Percentiles rank a stretch among this genome's conserved stretches.
phyloP scores from a whole-genome alignment of 2,888 invertebrate genomes.

The Nebria brevicollis region DNA sequence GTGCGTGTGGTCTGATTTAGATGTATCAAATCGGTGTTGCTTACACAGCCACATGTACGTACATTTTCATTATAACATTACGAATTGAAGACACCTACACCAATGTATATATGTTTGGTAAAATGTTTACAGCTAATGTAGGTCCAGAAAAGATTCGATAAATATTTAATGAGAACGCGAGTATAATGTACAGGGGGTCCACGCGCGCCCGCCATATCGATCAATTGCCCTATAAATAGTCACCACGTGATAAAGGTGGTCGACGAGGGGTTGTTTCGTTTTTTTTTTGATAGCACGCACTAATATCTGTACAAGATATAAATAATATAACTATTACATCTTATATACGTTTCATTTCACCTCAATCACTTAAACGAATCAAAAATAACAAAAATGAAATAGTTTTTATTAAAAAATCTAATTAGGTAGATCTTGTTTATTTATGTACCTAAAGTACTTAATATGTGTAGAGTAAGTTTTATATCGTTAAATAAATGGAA shows the following conservation, averaged over 20 bases:
- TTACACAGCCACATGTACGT: no score
- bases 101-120: background rate
- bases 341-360: background rate
- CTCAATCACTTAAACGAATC: no score
- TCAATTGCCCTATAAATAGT: background rate
- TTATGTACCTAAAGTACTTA: no score
- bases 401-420: no score
- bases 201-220: background rate
- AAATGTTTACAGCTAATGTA: slow-evolving; percentile 13
- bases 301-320: background rate
- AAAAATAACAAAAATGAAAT: no score
- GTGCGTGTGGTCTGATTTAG: no score
- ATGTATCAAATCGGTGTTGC: no score
- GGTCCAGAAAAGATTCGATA: background rate
- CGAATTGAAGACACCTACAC: background rate
- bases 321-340: background rate
- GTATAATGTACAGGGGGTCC: slow-evolving; percentile 8
- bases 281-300: background rate
- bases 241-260: background rate
- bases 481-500: no score
- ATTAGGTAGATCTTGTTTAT: no score
- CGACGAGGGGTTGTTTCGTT: background rate
- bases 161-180: slow-evolving; percentile 10
- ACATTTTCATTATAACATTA: no score
- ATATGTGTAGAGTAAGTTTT: no score